Base-by-base conservation (phyloP, 2,888 invertebrate genomes). In the Melanostoma scalare region DNA sequence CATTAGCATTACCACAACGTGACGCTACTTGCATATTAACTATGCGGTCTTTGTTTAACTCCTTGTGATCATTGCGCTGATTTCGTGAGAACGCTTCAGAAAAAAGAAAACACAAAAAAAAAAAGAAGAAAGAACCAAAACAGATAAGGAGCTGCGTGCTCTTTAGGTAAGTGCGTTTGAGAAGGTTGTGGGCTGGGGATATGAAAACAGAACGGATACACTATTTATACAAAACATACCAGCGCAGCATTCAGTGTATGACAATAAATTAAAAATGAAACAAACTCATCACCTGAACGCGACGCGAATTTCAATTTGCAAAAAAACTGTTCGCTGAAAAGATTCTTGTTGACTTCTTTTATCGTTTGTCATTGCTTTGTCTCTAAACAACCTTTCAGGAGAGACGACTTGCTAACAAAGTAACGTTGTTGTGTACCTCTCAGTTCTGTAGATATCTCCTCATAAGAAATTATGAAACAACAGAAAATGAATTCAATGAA, bases 211-310 rank as follows among this genome's bases (percentile, higher is more conserved):
- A 65, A 65, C 46, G 72, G 68, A 52, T 61, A 73, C 61, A 36
- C 69, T 55, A 40, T 33, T 46, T 31, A 42, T 58, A 9, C 8
- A 60, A 42, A 10, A 20, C 31, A 71, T 35, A 61, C 36, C 40
- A 67, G 65, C 3, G 35, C 73, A 69, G 10, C 30, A 63, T 30
- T 42, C 67, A 67, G 42, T 73, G 60, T 48, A 75, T 75, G 74
- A 71, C 79, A 74, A 84, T 84, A 84, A 84, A 84, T 84, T 84
- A 79, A 84, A 84, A 79, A 84, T 79, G 79, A 84, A 84, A 84
- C 84, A 74, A 71, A 84, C 84, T 84, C 84, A 79, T 84, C 84
- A 84, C 79, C 84, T 84, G 74, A 55, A 84, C 84, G 75, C 71
- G 67, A 9, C 50, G 55, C 10, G 84, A 79, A 84, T 84, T 75